phyloP scores from a whole-genome alignment of 2,113 vertebrate genomes.

The Syngnathoides biaculeatus region DNA sequence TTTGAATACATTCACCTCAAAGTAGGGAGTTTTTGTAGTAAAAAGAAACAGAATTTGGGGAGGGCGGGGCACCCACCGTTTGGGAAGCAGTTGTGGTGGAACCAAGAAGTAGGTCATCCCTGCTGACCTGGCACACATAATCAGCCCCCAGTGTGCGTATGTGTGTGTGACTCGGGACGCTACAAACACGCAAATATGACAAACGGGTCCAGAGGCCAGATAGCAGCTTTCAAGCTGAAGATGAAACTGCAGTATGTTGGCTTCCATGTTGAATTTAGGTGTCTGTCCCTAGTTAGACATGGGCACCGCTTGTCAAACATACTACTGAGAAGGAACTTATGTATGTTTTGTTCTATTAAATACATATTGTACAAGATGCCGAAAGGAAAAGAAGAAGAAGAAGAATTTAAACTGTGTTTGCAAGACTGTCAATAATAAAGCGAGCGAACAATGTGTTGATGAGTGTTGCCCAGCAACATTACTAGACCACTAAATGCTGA shows the following conservation, averaged over 20 bases:
- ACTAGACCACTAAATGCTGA: too few relatives aligned
- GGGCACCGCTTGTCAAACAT: too few relatives aligned
- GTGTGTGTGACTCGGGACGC: slow-evolving; percentile 29
- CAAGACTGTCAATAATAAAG: too few relatives aligned
- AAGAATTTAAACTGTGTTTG: too few relatives aligned
- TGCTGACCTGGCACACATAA: slow-evolving; percentile 66
- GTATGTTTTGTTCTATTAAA: too few relatives aligned
- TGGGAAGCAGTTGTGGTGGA: slow-evolving; percentile 66
- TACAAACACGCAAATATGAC: slow-evolving; percentile 28
- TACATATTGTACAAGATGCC: too few relatives aligned
- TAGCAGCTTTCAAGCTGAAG: slow-evolving; percentile 23
- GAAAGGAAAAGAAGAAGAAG: too few relatives aligned
- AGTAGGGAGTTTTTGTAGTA: background rate
- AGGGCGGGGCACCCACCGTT: slow-evolving; percentile 45
- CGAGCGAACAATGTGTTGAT: too few relatives aligned
- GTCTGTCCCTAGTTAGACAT: too few relatives aligned
- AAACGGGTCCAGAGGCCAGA: slow-evolving; percentile 11
- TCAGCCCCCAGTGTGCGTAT: slow-evolving; percentile 45
- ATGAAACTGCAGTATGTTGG: background rate
- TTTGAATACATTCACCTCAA: slow-evolving; percentile 3
- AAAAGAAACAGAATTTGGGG: slow-evolving; percentile 40
- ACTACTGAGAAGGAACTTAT: too few relatives aligned
- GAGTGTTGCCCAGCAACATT: too few relatives aligned
- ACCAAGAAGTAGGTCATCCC: slow-evolving; percentile 71
- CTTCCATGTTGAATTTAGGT: background rate